phyloP scores from a whole-genome alignment of 2,888 invertebrate genomes.

The Andrena bicolor region DNA sequence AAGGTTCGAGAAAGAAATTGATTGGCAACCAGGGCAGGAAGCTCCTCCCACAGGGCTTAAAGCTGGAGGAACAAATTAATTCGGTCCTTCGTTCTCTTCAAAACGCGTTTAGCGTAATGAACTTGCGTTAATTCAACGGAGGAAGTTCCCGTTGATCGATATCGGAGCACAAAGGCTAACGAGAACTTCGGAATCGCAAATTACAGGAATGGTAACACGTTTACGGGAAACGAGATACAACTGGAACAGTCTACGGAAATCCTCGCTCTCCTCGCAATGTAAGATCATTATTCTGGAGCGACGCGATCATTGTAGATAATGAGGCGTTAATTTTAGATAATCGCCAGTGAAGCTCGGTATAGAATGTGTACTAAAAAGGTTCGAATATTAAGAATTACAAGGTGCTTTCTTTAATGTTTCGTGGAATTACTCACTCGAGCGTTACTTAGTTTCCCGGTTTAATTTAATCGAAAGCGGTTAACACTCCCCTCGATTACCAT shows the following conservation, averaged over 20 bases:
- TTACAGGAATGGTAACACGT: slow-evolving; percentile 5
- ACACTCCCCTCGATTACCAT: background rate
- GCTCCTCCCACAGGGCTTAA: background rate
- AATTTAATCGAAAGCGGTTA: slow-evolving; percentile 14
- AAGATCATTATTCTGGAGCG: slow-evolving; percentile 8
- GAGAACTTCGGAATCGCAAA: slow-evolving; percentile 28
- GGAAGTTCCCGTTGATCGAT: slow-evolving; percentile 12
- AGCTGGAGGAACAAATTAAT: slow-evolving; percentile 17
- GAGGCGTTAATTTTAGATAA: slow-evolving; percentile 29
- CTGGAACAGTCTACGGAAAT: background rate
- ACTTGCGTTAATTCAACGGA: slow-evolving; percentile 3
- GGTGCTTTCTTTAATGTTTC: slow-evolving; percentile 3
- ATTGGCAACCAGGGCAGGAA: background rate
- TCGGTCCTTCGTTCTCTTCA: background rate
- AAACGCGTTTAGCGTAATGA: slow-evolving; percentile 24
- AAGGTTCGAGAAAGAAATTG: slow-evolving; percentile 1
- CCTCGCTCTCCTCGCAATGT: background rate
- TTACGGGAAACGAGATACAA: background rate
- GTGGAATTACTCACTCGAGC: background rate
- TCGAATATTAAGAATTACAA: background rate
- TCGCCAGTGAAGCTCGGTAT: slow-evolving; percentile 1
- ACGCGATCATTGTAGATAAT: background rate
- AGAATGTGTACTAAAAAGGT: background rate
- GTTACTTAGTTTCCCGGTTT: background rate
- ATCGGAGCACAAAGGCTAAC: slow-evolving; percentile 12